These are phyloP conservation scores for Chymomyza fuscimana DNA, from an alignment of 2,888 invertebrate genomes.

Conservation along the genomic window DNA sequence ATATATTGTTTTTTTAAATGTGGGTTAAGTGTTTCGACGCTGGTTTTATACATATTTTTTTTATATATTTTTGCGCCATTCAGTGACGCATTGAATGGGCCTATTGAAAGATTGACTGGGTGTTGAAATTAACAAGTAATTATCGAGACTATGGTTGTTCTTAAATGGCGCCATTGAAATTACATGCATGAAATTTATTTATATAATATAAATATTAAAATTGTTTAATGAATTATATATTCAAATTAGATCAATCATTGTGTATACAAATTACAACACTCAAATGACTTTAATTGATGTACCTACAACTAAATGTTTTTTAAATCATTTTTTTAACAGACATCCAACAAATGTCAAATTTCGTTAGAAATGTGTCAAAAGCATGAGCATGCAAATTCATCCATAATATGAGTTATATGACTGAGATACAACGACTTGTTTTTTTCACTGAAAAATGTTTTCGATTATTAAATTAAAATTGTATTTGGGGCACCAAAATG, in stretches of 20 bases:
- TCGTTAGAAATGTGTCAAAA: slow-evolving; percentile 38
- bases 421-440: too few species aligned
- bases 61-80: slow-evolving; percentile 16
- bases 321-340: slow-evolving; percentile 23
- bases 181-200: neutral
- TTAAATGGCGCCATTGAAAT: neutral
- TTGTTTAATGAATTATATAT: too few species aligned
- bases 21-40: slow-evolving; percentile 45
- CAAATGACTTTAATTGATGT: too few species aligned
- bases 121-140: slow-evolving; percentile 26
- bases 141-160: slow-evolving; percentile 1
- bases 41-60: slow-evolving; percentile 2
- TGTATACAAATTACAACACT: too few species aligned
- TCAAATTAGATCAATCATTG: too few species aligned
- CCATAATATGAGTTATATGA: neutral
- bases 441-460: neutral
- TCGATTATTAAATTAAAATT: neutral
- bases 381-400: slow-evolving; percentile 32
- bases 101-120: slow-evolving; percentile 27
- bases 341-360: slow-evolving; percentile 50
- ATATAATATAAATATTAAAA: neutral
- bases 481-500: too few species aligned
- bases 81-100: slow-evolving; percentile 41
- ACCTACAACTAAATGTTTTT: too few species aligned
- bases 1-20: slow-evolving; percentile 30